These are phyloP conservation scores for Oncorhynchus gorbuscha DNA, from an alignment of 2,113 vertebrate species.

Conservation along the genomic window DNA sequence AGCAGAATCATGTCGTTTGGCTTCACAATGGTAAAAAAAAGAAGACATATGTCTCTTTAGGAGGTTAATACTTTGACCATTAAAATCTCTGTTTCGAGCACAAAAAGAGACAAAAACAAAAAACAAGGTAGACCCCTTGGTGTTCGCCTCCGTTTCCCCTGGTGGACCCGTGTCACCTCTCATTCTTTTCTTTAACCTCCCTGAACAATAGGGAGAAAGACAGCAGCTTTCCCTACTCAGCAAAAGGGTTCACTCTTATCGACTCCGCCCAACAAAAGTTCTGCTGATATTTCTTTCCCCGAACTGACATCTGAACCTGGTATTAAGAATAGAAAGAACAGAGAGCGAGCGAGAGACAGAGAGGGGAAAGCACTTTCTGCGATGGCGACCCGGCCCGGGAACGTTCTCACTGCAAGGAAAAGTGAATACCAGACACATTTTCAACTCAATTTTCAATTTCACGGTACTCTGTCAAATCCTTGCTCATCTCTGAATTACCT, in stretches of 20 bases:
- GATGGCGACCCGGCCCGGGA: too few species aligned
- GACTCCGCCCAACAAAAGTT: slow-evolving; percentile 21
- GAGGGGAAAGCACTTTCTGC: neutral
- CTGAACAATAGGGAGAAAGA: slow-evolving; percentile 18
- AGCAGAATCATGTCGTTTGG: too few species aligned
- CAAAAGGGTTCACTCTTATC: slow-evolving; percentile 21
- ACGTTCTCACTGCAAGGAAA: too few species aligned
- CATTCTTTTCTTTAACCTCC: slow-evolving; percentile 16
- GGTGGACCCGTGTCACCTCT: slow-evolving; percentile 8
- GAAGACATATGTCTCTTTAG: too few species aligned
- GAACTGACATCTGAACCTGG: slow-evolving; percentile 18
- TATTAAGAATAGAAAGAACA: neutral
- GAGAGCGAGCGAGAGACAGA: too few species aligned
- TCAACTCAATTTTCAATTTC: too few species aligned
- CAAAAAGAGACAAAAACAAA: slow-evolving; percentile 19
- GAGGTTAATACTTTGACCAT: too few species aligned
- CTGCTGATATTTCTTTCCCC: slow-evolving; percentile 14
- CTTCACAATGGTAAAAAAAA: too few species aligned
- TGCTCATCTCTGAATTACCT: too few species aligned
- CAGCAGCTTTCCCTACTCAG: slow-evolving; percentile 20
- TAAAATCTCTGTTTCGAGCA: too few species aligned
- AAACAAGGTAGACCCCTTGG: slow-evolving; percentile 12
- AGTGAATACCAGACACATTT: too few species aligned
- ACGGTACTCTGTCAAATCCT: too few species aligned
- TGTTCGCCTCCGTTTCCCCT: slow-evolving; percentile 18